These are phyloP conservation scores for Oxystoma pomonae DNA, from an alignment of 2,888 invertebrate species.

Conservation along the genomic window DNA sequence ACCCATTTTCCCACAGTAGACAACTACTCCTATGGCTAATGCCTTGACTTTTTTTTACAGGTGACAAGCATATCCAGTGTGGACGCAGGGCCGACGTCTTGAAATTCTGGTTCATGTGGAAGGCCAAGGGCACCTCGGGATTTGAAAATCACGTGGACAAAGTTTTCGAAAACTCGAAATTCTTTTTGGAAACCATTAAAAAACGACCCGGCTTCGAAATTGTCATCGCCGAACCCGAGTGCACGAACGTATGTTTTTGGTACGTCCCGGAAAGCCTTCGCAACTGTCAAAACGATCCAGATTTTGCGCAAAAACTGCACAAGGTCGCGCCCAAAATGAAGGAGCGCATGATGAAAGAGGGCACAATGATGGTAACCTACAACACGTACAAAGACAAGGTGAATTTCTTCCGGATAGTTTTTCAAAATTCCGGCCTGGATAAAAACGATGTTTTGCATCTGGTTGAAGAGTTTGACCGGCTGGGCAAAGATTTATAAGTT, in stretches of 20 bases:
- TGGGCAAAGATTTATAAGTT: conserved; percentile 56
- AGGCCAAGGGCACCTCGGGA: conserved; percentile 82
- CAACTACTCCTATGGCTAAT: neutral
- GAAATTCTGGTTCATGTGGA: conserved; percentile 99
- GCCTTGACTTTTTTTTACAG: conserved; percentile 40
- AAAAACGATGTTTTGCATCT: conserved; percentile 83
- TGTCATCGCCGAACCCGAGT: conserved; percentile 77
- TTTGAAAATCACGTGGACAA: conserved; percentile 74
- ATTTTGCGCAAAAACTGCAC: conserved; percentile 64
- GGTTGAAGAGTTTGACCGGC: conserved; percentile 79
- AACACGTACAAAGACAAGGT: conserved; percentile 81
- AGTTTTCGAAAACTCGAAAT: conserved; percentile 70
- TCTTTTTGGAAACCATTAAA: conserved; percentile 64
- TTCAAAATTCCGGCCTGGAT: conserved; percentile 85
- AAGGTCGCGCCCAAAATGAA: conserved; percentile 90
- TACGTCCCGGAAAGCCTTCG: conserved; percentile 49
- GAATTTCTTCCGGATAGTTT: conserved; percentile 93
- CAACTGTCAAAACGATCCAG: conserved; percentile 36
- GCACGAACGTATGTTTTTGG: conserved; percentile 96
- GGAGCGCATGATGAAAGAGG: conserved; percentile 91
- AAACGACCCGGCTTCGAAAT: conserved; percentile 69
- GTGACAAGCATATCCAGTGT: conserved; percentile 94
- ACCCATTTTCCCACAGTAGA: no score
- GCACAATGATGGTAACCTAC: conserved; percentile 95
- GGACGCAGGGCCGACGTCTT: conserved; percentile 92